A percentile compares a stretch with the other conserved stretches of the same genome.
These are phyloP conservation scores for Pseudomugil tenellus DNA, from an alignment of 2,797 vertebrate genomes.

Conservation along the genomic window DNA sequence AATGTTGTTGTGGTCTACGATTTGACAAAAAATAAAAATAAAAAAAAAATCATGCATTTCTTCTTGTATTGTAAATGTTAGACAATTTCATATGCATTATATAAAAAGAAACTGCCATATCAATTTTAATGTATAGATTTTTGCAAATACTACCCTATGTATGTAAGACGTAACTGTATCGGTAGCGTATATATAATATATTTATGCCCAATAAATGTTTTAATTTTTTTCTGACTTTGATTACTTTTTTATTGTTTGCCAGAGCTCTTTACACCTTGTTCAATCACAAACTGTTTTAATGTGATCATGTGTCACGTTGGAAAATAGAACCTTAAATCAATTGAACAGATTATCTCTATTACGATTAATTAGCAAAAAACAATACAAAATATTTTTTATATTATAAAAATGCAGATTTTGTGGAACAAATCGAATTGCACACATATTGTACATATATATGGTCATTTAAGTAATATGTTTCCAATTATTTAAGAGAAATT, in stretches of 20 bases:
- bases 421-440: too few species aligned
- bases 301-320: background rate
- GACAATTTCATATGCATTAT: slow-evolving; percentile 99
- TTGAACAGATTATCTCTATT: too few species aligned
- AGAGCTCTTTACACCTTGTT: background rate
- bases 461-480: too few species aligned
- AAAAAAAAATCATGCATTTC: slow-evolving; percentile 83
- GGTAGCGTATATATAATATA: slow-evolving; percentile 99
- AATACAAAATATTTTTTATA: too few species aligned
- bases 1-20: slow-evolving; percentile 91
- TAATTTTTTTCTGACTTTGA: slow-evolving; percentile 91
- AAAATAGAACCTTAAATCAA: too few species aligned
- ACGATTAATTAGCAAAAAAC: too few species aligned
- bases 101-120: slow-evolving; percentile 99
- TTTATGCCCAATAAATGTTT: slow-evolving; percentile 99
- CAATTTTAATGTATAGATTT: slow-evolving; percentile 99
- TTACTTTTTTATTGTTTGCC: slow-evolving; percentile 55
- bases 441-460: too few species aligned
- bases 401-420: too few species aligned
- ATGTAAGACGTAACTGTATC: slow-evolving; percentile 99
- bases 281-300: background rate
- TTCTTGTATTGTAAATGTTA: slow-evolving; percentile 99
- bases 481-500: too few species aligned
- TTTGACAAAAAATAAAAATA: slow-evolving; percentile 81
- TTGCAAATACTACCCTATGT: slow-evolving; percentile 99